phyloP scores from a whole-genome alignment of 2,113 vertebrate species.

The Suncus etruscus region DNA sequence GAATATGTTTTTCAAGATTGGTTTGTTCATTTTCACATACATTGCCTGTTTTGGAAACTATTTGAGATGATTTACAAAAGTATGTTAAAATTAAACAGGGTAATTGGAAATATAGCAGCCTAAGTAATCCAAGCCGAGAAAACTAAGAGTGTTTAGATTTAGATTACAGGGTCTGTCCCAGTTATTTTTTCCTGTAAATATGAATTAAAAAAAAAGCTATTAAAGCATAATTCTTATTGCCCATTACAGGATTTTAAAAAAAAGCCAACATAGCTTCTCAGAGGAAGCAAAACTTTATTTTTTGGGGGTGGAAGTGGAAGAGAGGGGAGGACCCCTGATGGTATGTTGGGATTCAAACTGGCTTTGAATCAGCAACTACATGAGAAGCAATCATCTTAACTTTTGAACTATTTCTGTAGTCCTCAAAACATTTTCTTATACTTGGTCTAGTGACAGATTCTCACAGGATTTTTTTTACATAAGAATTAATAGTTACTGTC shows the following conservation, averaged over 20 bases:
- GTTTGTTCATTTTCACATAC: slow-evolving; percentile 25
- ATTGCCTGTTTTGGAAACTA: slow-evolving; percentile 15
- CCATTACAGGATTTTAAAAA: neutral
- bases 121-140: neutral
- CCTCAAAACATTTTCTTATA: neutral
- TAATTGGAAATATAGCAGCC: slow-evolving; percentile 17
- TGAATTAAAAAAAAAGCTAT: slow-evolving; percentile 15
- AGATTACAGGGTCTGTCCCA: neutral
- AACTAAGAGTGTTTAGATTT: neutral
- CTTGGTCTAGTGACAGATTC: neutral
- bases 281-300: neutral
- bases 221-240: neutral
- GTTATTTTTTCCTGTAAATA: slow-evolving; percentile 34
- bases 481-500: neutral
- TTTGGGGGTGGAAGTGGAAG: neutral
- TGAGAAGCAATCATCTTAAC: neutral
- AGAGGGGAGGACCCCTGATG: too few species aligned
- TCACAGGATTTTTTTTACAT: neutral
- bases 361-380: too few species aligned
- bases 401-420: neutral
- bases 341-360: too few species aligned
- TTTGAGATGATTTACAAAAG: slow-evolving; percentile 38
- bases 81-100: slow-evolving; percentile 40
- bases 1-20: slow-evolving; percentile 28
- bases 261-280: neutral